Percentiles rank a stretch among this genome's conserved stretches.
These are phyloP conservation scores for Podarcis lilfordi DNA, from an alignment of 2,797 vertebrate species.

Conservation along the genomic window DNA sequence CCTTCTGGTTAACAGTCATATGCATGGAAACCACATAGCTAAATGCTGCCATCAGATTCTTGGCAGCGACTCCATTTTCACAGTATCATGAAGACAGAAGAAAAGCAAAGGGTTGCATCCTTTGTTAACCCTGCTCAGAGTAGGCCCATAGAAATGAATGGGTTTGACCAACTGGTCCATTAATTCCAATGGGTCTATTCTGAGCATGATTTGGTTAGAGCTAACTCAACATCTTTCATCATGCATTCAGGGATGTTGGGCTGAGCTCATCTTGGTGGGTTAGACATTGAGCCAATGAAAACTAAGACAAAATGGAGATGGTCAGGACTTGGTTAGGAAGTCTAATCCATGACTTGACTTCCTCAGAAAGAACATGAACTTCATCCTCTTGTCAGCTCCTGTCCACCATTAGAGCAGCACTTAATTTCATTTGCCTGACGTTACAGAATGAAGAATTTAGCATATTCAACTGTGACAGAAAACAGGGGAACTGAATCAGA, in stretches of 20 bases:
- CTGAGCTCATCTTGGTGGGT: neutral
- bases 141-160: too few relatives aligned
- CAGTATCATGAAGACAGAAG: neutral
- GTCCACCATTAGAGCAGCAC: neutral
- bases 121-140: too few relatives aligned
- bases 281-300: too few relatives aligned
- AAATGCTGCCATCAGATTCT: neutral
- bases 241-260: too few relatives aligned
- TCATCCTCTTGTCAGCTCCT: neutral
- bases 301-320: neutral
- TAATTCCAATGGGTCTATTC: too few relatives aligned
- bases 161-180: too few relatives aligned
- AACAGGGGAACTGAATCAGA: neutral
- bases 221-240: too few relatives aligned
- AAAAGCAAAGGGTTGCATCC: neutral
- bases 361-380: neutral
- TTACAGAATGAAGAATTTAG: neutral
- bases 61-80: neutral
- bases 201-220: neutral
- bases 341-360: neutral
- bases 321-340: neutral
- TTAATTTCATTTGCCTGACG: neutral
- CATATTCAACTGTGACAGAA: neutral
- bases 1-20: too few relatives aligned
- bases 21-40: too few relatives aligned